Evolutionary conservation across 64 coral and sea anemone genomes (phyloP).

Genomic region (Stichodactyla mertensii): DNA sequence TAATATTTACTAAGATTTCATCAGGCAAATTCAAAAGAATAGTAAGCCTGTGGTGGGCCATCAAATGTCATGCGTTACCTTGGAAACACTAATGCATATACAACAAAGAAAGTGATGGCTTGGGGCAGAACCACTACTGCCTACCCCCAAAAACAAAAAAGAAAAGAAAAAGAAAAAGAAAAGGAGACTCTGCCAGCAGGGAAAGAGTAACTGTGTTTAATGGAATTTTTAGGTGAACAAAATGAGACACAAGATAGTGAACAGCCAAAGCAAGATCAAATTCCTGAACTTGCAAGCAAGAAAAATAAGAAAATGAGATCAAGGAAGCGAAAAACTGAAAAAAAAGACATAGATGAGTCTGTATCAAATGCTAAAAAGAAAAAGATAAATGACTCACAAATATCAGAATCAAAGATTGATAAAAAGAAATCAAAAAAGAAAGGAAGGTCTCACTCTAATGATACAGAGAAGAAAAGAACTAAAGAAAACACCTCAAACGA

Average conservation of each 20-base stretch:
- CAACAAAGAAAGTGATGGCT: too few relatives aligned
- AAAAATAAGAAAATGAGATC: background rate
- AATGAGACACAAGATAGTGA: background rate
- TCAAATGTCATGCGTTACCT: too few relatives aligned
- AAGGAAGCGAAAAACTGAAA: background rate
- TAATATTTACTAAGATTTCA: too few relatives aligned
- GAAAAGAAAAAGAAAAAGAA: too few relatives aligned
- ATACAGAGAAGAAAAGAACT: background rate
- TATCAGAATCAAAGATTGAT: background rate
- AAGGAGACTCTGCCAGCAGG: too few relatives aligned
- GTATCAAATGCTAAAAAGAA: background rate
- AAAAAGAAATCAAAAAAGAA: constrained; percentile 19
- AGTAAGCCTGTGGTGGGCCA: too few relatives aligned
- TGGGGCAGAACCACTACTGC: too few relatives aligned
- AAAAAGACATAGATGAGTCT: constrained; percentile 11
- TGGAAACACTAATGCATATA: too few relatives aligned
- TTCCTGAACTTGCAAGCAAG: background rate
- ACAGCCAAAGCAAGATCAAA: background rate
- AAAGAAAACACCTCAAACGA: background rate
- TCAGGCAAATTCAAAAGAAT: too few relatives aligned
- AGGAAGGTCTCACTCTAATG: background rate
- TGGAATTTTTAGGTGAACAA: background rate
- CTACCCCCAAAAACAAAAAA: too few relatives aligned
- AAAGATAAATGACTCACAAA: background rate
- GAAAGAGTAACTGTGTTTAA: too few relatives aligned